phyloP scores from a whole-genome alignment of 2,797 vertebrate species.

The Liasis olivaceus region DNA sequence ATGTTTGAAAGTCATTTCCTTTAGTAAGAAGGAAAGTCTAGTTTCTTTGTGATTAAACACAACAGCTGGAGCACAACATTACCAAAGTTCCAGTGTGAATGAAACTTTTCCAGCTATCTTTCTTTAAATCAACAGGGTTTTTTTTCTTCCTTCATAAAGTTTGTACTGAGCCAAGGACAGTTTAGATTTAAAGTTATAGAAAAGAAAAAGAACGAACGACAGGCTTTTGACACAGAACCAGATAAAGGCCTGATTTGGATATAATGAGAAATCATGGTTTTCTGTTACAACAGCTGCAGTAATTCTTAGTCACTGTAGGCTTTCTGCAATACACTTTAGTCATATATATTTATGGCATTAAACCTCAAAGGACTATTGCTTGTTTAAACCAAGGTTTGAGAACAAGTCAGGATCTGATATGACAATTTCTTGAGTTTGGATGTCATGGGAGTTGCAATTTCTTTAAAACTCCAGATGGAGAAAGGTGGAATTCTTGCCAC shows the following conservation, averaged over 20 bases:
- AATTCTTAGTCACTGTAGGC: background rate
- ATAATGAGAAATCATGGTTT: background rate
- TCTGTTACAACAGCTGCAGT: background rate
- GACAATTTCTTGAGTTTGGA: background rate
- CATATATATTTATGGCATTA: background rate
- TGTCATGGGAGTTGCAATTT: background rate
- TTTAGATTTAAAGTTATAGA: background rate
- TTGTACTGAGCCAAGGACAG: background rate
- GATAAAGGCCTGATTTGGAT: background rate
- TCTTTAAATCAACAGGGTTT: background rate
- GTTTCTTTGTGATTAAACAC: background rate
- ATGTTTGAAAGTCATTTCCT: background rate
- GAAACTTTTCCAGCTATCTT: background rate
- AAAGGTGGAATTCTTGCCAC: background rate
- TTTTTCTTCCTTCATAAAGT: background rate
- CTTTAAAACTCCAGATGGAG: background rate
- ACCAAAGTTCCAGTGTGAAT: background rate
- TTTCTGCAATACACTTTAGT: background rate
- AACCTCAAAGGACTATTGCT: background rate
- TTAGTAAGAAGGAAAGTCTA: background rate
- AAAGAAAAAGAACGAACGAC: background rate
- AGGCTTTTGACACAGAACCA: background rate
- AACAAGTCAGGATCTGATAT: background rate
- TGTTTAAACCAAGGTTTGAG: background rate
- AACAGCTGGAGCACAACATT: conserved; percentile 11